Conservation (phyloP, 2,888 invertebrate species). For the Melieria omissa region DNA sequence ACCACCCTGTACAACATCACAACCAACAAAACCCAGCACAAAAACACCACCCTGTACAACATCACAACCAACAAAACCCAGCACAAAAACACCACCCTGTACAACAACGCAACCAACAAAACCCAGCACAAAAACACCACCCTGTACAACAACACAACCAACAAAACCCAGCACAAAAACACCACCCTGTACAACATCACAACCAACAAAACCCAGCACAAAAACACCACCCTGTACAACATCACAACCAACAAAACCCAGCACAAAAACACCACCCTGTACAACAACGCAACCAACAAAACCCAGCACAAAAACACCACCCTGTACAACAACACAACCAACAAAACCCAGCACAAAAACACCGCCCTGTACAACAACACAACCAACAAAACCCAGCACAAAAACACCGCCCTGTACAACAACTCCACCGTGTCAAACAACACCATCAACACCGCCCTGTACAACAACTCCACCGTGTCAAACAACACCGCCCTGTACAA, state of each 20-base stretch:
- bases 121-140: neutral
- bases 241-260: too few species aligned
- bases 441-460: neutral
- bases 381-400: neutral
- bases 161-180: too few species aligned
- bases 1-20: neutral
- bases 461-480: neutral
- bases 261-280: neutral
- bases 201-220: neutral
- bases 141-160: neutral
- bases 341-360: neutral
- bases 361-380: neutral
- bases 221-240: neutral
- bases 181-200: neutral
- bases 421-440: neutral
- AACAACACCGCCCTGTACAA: constrained; percentile 4
- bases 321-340: neutral
- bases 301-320: neutral
- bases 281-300: neutral
- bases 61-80: neutral
- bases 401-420: neutral
- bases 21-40: neutral
- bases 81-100: neutral
- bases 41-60: neutral
- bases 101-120: neutral